Evolutionary conservation across 1,140 invertebrate species (phyloP).

Genomic region (Heterodera schachtii): DNA sequence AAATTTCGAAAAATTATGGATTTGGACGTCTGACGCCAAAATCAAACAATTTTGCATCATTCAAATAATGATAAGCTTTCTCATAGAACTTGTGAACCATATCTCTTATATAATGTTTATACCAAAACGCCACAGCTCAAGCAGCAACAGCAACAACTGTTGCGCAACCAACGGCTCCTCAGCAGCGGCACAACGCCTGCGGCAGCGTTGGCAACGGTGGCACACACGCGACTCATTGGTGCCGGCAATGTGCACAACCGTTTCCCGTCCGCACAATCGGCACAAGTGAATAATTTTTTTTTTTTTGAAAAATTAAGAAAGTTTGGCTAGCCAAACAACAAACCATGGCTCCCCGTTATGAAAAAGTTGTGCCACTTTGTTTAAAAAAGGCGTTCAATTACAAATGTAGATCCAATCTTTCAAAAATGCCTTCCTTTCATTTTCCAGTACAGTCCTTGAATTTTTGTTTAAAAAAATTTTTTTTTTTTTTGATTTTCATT

Average conservation of each 20-base stretch:
- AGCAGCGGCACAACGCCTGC: neutral
- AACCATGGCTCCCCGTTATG: too few species aligned
- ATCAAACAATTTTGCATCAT: too few species aligned
- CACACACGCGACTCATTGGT: neutral
- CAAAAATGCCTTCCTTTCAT: neutral
- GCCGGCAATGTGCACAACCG: neutral
- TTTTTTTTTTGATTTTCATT: neutral
- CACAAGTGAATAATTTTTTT: too few species aligned
- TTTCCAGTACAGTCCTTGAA: neutral
- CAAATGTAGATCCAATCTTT: too few species aligned
- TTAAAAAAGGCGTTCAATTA: neutral
- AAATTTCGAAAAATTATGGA: too few species aligned
- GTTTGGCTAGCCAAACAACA: too few species aligned
- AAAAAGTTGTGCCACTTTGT: too few species aligned
- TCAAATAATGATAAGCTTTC: too few species aligned
- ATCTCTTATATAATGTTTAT: neutral
- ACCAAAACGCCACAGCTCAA: neutral
- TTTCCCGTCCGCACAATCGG: neutral
- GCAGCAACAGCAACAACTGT: neutral
- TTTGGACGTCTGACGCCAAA: too few species aligned
- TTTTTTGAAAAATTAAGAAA: too few species aligned
- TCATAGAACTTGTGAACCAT: too few species aligned
- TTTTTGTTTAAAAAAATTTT: neutral
- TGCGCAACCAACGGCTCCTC: neutral
- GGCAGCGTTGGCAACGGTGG: neutral